Percentiles rank a stretch among this genome's conserved stretches.
phyloP scores from a whole-genome alignment of 2,797 vertebrate species.

The Chromis chromis region DNA sequence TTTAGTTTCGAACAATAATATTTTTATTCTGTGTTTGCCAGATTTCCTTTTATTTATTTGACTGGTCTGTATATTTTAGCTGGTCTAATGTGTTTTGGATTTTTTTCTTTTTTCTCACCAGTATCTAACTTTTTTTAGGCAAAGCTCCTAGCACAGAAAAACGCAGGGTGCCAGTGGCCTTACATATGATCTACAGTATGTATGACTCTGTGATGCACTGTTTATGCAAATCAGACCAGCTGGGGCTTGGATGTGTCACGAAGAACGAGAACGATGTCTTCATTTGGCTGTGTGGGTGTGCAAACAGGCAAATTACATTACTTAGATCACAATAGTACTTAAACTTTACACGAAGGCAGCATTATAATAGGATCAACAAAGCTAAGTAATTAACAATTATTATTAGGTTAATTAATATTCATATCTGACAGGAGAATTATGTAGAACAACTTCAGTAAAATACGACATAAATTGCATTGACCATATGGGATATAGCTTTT shows the following conservation, averaged over 20 bases:
- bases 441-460: neutral
- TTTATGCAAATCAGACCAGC: constrained; percentile 34
- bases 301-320: constrained; percentile 14
- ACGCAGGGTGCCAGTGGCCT: constrained; percentile 1
- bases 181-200: constrained; percentile 17
- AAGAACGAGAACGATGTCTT: constrained; percentile 14
- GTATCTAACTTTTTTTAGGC: neutral
- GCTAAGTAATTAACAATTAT: neutral
- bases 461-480: neutral
- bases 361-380: neutral
- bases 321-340: constrained; percentile 11
- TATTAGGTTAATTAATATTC: too few relatives aligned
- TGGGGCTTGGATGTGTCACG: constrained; percentile 1
- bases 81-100: neutral
- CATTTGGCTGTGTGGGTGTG: constrained; percentile 4
- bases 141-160: neutral
- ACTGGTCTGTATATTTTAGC: neutral
- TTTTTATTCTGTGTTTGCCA: neutral
- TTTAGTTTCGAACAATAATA: neutral
- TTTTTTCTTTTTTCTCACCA: neutral
- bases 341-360: neutral
- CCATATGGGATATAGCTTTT: neutral
- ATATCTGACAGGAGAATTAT: constrained; percentile 15
- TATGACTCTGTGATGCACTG: constrained; percentile 6
- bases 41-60: neutral